Evolutionary conservation across 2,888 invertebrate species (phyloP).

Genomic region (Drosophila niveifrons): DNA sequence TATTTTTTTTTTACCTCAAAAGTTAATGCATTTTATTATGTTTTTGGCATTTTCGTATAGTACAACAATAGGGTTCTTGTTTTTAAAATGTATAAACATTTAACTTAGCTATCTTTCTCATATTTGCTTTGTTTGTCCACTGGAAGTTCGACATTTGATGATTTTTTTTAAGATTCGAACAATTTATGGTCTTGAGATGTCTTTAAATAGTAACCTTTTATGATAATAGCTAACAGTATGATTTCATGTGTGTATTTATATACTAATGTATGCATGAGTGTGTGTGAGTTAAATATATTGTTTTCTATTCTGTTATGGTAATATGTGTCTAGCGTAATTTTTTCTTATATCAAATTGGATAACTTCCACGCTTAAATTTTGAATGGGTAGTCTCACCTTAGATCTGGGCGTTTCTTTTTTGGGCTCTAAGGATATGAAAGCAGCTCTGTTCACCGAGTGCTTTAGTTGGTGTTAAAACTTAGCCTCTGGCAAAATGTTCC

Average conservation of each 20-base stretch:
- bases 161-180: slow-evolving; percentile 27
- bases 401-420: slow-evolving; percentile 1
- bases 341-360: slow-evolving; percentile 41
- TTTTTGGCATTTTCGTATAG: slow-evolving; percentile 62
- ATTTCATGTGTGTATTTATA: slow-evolving; percentile 30
- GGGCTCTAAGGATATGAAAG: slow-evolving; percentile 32
- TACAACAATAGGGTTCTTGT: slow-evolving; percentile 54
- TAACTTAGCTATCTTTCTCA: slow-evolving; percentile 41
- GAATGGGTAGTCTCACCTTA: slow-evolving; percentile 18
- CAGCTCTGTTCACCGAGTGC: slow-evolving; percentile 75
- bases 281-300: slow-evolving; percentile 23
- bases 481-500: slow-evolving; percentile 77
- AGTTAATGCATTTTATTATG: slow-evolving; percentile 12
- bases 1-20: slow-evolving; percentile 18
- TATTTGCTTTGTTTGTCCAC: neutral
- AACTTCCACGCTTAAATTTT: slow-evolving; percentile 14
- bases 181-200: slow-evolving; percentile 47
- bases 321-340: slow-evolving; percentile 51
- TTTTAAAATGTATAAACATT: slow-evolving; percentile 42
- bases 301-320: slow-evolving; percentile 34
- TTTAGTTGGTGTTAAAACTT: slow-evolving; percentile 43
- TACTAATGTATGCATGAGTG: slow-evolving; percentile 46
- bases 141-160: slow-evolving; percentile 37
- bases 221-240: slow-evolving; percentile 56
- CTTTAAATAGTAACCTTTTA: slow-evolving; percentile 66